Conservation (phyloP, 2,888 invertebrate species). For the Adineta ricciae region DNA sequence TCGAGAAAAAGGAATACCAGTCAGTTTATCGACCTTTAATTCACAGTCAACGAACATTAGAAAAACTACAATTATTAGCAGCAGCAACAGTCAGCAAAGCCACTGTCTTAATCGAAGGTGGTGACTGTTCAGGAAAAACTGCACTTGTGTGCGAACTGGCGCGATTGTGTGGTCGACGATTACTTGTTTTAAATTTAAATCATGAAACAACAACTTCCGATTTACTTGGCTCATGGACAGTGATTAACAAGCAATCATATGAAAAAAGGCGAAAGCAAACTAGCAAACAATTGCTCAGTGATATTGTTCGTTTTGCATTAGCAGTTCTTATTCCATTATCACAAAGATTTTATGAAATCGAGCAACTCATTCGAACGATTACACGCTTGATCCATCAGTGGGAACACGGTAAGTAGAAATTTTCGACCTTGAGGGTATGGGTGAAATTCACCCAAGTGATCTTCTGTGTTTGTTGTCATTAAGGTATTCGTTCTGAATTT, state of each 20-base stretch:
- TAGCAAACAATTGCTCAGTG: not conserved
- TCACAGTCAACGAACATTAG: not conserved
- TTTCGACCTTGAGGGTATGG: too few species aligned
- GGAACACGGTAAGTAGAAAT: not conserved
- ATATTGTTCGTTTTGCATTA: not conserved
- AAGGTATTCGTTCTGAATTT: too few species aligned
- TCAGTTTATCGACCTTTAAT: not conserved
- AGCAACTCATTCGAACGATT: not conserved
- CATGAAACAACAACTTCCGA: conserved; percentile 96
- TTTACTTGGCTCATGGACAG: conserved; percentile 61
- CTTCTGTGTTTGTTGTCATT: too few species aligned
- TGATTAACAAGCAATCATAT: not conserved
- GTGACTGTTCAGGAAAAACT: not conserved
- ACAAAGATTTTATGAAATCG: not conserved
- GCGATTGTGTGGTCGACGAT: conserved; percentile 58
- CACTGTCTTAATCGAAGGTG: not conserved
- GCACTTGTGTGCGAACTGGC: not conserved
- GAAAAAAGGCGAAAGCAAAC: not conserved
- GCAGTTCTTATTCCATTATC: not conserved
- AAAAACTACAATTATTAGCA: not conserved
- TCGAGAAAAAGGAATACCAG: not conserved
- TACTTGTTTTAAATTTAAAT: conserved; percentile 93
- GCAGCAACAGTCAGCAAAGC: not conserved
- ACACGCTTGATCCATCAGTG: not conserved
- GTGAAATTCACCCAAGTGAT: too few species aligned